Conservation (phyloP, 53 echinoderm and acorn worm genomes). For the Paracentrotus lividus region DNA sequence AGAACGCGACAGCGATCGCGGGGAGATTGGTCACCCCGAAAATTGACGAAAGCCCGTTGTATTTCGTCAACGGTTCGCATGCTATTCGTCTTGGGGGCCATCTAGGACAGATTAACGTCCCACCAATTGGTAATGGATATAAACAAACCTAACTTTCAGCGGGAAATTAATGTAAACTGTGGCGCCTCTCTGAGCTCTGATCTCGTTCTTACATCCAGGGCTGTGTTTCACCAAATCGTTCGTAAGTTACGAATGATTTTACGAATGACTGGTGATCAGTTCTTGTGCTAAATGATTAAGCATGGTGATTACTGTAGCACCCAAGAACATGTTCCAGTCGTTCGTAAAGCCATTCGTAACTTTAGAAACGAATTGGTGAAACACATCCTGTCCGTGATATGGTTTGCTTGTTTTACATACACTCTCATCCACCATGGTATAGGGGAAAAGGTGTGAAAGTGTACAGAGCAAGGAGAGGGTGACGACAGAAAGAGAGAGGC, state of each 20-base stretch:
- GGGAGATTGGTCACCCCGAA: neutral
- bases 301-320: too few species aligned
- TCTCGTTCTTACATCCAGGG: constrained; percentile 10
- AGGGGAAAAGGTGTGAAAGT: neutral
- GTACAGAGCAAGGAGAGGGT: neutral
- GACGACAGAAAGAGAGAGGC: neutral
- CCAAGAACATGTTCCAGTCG: too few species aligned
- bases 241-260: too few species aligned
- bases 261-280: too few species aligned
- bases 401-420: neutral
- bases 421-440: neutral
- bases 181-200: constrained; percentile 52
- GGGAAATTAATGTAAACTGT: constrained; percentile 65
- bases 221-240: too few species aligned
- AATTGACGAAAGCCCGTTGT: constrained; percentile 26
- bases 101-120: constrained; percentile 55
- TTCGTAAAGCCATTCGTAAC: too few species aligned
- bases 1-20: neutral
- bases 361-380: too few species aligned
- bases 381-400: neutral
- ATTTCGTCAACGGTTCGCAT: constrained; percentile 17
- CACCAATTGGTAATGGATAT: constrained; percentile 63
- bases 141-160: constrained; percentile 66
- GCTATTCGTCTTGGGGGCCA: constrained; percentile 40
- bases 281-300: too few species aligned